Evolutionary conservation across 2,888 invertebrate genomes (phyloP).

Genomic region (Cheilosia soror): DNA sequence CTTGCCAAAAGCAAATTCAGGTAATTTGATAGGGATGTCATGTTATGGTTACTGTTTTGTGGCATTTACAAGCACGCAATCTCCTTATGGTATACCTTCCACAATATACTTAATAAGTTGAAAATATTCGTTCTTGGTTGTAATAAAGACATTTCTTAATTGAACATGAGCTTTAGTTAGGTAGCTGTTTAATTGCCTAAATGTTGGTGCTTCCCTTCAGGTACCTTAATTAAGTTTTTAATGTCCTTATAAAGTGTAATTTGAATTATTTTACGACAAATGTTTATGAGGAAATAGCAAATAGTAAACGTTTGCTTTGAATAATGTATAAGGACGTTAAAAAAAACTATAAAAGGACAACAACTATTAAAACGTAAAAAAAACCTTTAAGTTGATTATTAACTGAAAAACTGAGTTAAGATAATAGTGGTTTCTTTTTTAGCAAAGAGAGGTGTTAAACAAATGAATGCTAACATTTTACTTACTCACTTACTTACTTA

Average conservation of each 20-base stretch:
- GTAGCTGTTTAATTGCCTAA: conserved; percentile 1
- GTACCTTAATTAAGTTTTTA: background rate
- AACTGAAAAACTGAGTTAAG: too few species aligned
- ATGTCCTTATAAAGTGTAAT: background rate
- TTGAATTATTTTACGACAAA: background rate
- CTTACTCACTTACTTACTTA: too few species aligned
- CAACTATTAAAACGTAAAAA: too few species aligned
- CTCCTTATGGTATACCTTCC: background rate
- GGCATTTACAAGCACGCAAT: conserved; percentile 5
- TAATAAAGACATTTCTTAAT: conserved; percentile 6
- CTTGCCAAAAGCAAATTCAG: background rate
- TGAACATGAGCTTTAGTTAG: conserved; percentile 1
- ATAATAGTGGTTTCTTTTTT: too few species aligned
- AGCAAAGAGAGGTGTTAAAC: too few species aligned
- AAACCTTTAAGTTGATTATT: too few species aligned
- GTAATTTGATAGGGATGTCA: conserved; percentile 4
- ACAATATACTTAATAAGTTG: background rate
- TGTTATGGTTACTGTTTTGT: conserved; percentile 4
- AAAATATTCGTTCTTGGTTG: background rate
- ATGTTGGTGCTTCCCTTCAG: background rate
- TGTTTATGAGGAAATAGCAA: too few species aligned
- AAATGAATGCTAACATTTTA: too few species aligned
- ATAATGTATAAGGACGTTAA: too few species aligned
- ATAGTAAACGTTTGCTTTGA: too few species aligned
- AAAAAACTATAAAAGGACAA: too few species aligned